Evolutionary conservation across 2,797 vertebrate species (phyloP), one percentile per base, ranked within the genome.

Genomic region (Luscinia megarhynchos): DNA sequence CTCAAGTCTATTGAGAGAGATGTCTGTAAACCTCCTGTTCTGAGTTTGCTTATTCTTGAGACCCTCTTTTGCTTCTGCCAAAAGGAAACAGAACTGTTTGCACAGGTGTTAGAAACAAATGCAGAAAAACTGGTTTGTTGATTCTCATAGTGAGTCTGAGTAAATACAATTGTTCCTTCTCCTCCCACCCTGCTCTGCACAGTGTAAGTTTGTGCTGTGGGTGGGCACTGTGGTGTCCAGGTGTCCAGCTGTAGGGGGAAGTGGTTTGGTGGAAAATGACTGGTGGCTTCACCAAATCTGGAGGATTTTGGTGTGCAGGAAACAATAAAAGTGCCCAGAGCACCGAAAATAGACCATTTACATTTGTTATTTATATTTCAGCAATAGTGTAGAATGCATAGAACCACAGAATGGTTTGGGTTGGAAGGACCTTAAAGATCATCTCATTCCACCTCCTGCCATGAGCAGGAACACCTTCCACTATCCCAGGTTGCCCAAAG

Each of bases 81-180:
- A 45, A 89, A 72, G 36, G 78, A 82, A 80, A 73, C 38, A 50
- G 32, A 92, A 46, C 34, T 89, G 63, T 93, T 95, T 92, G 90
- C 53, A 53, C 89, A 90, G 86, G 84, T 96, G 92, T 96, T 4
- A 0, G 75, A 93, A 84, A 76, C 86, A 90, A 79, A 92, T 72
- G 84, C 92, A 84, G 92, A 96, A 92, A 95, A 97, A 93, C 92
- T 94, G 93, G 94, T 97, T 97, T 97, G 78, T 94, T 95, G 93
- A 77, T 96, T 88, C 68, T 50, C 34, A 1, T n/a, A 76, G 68
- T 36, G 78, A 79, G 83, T 84, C 50, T 85, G 90, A 86, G 69
- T 81, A 82, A 92, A 87, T 81, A 15, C 2, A 66, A 16, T 63
- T 93, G 53, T 84, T 93, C 59, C 45, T 89, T 72, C 55, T 86